Evolutionary conservation across 1,140 invertebrate species (phyloP).

Genomic region (Zophobas atratus): DNA sequence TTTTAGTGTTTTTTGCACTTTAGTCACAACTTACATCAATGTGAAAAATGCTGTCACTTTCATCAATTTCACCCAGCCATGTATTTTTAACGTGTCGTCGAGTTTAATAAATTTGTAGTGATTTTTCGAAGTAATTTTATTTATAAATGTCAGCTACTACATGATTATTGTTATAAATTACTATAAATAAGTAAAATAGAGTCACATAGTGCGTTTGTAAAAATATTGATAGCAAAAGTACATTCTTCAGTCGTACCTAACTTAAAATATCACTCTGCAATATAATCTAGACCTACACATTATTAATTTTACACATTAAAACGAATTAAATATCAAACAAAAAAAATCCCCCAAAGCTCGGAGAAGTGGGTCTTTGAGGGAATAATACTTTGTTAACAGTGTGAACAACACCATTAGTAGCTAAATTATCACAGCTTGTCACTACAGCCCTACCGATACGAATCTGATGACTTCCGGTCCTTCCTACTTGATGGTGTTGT

Average conservation of each 20-base stretch:
- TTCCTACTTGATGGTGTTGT: slow-evolving; percentile 68
- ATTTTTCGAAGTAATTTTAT: slow-evolving; percentile 13
- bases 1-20: slow-evolving; percentile 72
- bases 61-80: slow-evolving; percentile 76
- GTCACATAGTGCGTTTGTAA: slow-evolving; percentile 24
- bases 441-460: slow-evolving; percentile 72
- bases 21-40: slow-evolving; percentile 76
- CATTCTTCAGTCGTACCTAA: slow-evolving; percentile 45
- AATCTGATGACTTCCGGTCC: slow-evolving; percentile 70
- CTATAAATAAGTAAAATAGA: slow-evolving; percentile 41
- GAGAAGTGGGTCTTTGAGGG: slow-evolving; percentile 61
- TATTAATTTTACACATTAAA: not conserved
- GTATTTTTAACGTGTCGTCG: slow-evolving; percentile 72
- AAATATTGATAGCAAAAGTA: slow-evolving; percentile 41
- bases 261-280: slow-evolving; percentile 48
- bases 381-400: slow-evolving; percentile 72
- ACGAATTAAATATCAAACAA: slow-evolving; percentile 66
- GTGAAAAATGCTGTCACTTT: slow-evolving; percentile 73
- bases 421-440: slow-evolving; percentile 73
- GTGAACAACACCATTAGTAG: slow-evolving; percentile 75
- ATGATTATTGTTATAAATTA: slow-evolving; percentile 30
- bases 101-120: slow-evolving; percentile 50
- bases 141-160: slow-evolving; percentile 25
- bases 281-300: slow-evolving; percentile 12
- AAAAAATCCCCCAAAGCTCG: slow-evolving; percentile 64